These are phyloP conservation scores for Alligator sinensis DNA, from an alignment of 2,113 vertebrate genomes.

Conservation along the genomic window DNA sequence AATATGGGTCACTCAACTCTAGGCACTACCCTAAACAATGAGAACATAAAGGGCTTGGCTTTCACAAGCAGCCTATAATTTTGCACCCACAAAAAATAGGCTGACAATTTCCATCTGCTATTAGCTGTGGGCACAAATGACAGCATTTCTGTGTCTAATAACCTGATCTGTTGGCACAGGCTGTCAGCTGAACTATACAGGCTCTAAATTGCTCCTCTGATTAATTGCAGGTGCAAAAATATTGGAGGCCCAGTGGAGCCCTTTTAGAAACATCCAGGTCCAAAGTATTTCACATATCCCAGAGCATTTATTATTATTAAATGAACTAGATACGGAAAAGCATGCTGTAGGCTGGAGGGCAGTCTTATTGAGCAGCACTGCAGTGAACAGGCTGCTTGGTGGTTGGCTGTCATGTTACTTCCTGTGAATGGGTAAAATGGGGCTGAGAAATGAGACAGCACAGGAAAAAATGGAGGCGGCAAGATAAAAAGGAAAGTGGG, in stretches of 20 bases:
- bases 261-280: not conserved
- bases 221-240: not conserved
- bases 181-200: not conserved
- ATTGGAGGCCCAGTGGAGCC: not conserved
- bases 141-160: not conserved
- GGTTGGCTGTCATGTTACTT: rapidly evolving
- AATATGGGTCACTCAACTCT: not conserved
- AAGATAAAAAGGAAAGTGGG: not conserved
- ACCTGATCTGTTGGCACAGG: not conserved
- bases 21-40: rapidly evolving
- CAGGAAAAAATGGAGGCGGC: not conserved
- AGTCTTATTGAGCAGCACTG: not conserved
- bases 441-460: not conserved
- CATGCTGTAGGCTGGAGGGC: not conserved
- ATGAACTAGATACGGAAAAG: not conserved
- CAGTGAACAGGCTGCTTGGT: not conserved
- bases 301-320: not conserved
- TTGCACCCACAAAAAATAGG: not conserved
- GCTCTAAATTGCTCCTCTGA: not conserved
- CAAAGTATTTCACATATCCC: not conserved
- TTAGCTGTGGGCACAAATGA: not conserved
- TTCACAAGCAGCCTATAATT: not conserved
- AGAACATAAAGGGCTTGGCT: not conserved
- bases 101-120: not conserved
- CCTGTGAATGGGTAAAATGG: not conserved